Percentiles rank a stretch among this genome's conserved stretches.
Conservation (phyloP, 2,888 invertebrate genomes). For the Drosophila barbarae region DNA sequence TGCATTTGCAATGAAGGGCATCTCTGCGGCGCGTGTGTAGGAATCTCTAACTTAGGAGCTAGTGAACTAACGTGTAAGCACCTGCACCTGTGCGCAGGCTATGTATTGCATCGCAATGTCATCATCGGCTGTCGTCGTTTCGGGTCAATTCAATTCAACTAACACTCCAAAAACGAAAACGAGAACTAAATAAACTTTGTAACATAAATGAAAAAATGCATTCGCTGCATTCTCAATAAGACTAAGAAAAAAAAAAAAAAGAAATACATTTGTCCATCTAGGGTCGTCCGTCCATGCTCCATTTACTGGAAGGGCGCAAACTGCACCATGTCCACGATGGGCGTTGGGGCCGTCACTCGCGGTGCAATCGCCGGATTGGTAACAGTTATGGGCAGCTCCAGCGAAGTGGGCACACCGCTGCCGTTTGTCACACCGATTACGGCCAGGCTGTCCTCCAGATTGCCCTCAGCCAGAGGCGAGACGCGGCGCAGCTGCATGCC, state of each 20-base stretch:
- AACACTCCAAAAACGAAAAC: not conserved
- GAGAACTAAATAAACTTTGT: not conserved
- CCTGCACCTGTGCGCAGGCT: conserved; percentile 4
- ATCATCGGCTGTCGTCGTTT: not conserved
- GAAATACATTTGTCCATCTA: not conserved
- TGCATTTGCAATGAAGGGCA: conserved; percentile 4
- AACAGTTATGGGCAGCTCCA: conserved; percentile 88
- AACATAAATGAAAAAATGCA: not conserved
- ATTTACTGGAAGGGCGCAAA: conserved; percentile 48
- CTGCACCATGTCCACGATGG: conserved; percentile 47
- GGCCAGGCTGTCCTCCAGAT: conserved; percentile 82
- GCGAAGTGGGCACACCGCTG: conserved; percentile 83
- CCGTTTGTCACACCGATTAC: conserved; percentile 81
- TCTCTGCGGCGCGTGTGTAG: not conserved
- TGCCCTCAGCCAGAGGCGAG: conserved; percentile 48
- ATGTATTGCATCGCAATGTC: conserved; percentile 12
- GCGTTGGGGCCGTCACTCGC: conserved; percentile 49
- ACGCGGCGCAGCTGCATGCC: conserved; percentile 36
- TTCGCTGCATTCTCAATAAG: conserved; percentile 10
- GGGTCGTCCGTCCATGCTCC: not conserved
- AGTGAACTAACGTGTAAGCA: conserved; percentile 1
- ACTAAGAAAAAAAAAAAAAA: conserved; percentile 4
- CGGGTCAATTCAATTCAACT: conserved; percentile 6
- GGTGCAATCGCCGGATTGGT: conserved; percentile 87
- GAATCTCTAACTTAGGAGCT: conserved; percentile 13